Evolutionary conservation across 1,140 invertebrate species (phyloP), one percentile per base, ranked within the genome.

Genomic region (Agrypnia vestita): DNA sequence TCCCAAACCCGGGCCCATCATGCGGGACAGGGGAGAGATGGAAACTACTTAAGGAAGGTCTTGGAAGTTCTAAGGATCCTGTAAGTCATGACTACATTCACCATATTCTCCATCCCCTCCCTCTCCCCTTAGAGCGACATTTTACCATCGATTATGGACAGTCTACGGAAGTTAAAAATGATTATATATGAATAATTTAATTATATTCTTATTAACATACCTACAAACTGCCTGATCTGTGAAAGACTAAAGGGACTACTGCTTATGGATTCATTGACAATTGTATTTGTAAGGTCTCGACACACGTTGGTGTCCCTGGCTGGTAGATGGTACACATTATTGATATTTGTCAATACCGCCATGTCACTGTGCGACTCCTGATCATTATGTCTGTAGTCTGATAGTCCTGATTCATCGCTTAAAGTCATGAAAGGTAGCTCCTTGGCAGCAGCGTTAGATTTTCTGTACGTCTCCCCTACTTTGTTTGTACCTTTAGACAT

Each of bases 171-270:
- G n/a, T n/a, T 35, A 35, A 35, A 35, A 35, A 35, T 35, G 1
- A 35, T 35, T 35, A 35, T 3, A 35, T 35, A 35, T 35, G 6
- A 35, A 35, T 35, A 35, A 35, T 35, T 35, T 3, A 35, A 35
- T 35, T 35, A 6, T 35, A 35, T 35, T 35, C 25, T 35, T 35
- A 35, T 35, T 21, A 46, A 83, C 82, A 49, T 76, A 83, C 82
- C 82, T 13, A 83, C 59, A 56, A 83, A 55, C 12, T 81, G 77
- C 61, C 73, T 80, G 12, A 83, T 83, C 49, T 81, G 79, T 25
- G 82, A 76, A 17, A 79, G 17, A 67, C 79, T 83, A 9, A 83
- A 79, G n/a, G 73, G 53, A 55, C 47, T 82, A 17, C 59, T 80
- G 6, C 73, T 64, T 4, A 75, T 43, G 7, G 82, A 73, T 71